phyloP scores from a whole-genome alignment of 2,113 vertebrate genomes.

The Chlorodrepanis virens region DNA sequence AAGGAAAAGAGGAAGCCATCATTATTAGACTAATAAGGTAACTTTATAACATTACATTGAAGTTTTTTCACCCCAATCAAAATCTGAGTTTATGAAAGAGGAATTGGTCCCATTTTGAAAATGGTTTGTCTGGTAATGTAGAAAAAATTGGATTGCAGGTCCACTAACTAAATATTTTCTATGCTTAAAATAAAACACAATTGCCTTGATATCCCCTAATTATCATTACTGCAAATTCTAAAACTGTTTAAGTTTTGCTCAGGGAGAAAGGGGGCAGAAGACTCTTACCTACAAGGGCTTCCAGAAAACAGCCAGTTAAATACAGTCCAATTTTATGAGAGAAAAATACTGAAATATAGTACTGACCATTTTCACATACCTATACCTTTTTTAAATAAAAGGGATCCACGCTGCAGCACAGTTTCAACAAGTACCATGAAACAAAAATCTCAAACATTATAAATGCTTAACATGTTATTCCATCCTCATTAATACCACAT shows the following conservation, averaged over 20 bases:
- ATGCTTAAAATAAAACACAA: background rate
- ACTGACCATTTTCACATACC: background rate
- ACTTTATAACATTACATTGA: background rate
- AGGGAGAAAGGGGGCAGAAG: background rate
- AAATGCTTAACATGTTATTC: background rate
- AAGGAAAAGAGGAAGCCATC: background rate
- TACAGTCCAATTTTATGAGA: background rate
- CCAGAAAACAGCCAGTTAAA: background rate
- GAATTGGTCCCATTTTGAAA: conserved; percentile 6
- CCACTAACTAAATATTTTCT: background rate
- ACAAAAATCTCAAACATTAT: background rate
- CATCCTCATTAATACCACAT: background rate
- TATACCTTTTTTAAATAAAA: background rate
- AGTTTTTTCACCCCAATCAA: background rate
- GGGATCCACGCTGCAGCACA: background rate
- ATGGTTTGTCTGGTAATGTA: background rate
- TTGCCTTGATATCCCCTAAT: background rate
- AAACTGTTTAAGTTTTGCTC: background rate
- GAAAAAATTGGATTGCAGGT: background rate
- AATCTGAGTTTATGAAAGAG: background rate
- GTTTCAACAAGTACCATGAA: conserved; percentile 59
- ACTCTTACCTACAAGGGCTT: background rate
- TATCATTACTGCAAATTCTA: background rate
- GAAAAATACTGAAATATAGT: background rate
- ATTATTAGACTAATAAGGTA: background rate